Base-by-base conservation (phyloP, 2,797 vertebrate species). In the Sebastes oblongus region DNA sequence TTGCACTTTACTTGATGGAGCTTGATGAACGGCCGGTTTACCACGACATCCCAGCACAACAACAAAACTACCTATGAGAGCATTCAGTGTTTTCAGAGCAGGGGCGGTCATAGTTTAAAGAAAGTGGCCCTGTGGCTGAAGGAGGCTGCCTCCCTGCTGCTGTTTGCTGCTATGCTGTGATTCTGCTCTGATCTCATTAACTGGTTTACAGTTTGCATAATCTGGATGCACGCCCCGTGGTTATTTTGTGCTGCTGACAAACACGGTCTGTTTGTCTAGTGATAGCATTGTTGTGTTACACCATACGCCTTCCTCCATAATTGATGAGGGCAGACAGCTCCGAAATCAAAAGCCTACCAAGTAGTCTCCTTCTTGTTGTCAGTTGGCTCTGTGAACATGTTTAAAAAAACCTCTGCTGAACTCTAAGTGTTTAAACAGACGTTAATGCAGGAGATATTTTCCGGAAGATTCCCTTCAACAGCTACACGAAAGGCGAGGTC, bases 231-330 rank as follows among this genome's bases (percentile, higher is more conserved):
- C 39, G 39, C 13, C 69, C 65, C 1, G 0, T 59, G 69, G 82
- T 65, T 73, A 30, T 72, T 69, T 77, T 84, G 50, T 18, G 27
- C 32, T 39, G 72, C 56, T 75, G 55, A 72, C 56, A 79, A 67
- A 80, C 76, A 71, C 20, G 13, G 39, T 27, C 58, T 80, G 74
- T 64, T 54, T 42, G 27, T 74, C 60, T 30, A 50, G 61, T 20
- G 83, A 81, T 81, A 78, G 71, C 67, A 34, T 66, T 55, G 74
- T 54, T 54, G 56, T 76, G 56, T 72, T 75, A 72, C 20, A 80
- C 67, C 34, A 14, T 59, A 76, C 65, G 50, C 64, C 39, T 27
- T 62, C 56, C 32, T 83, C 68, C n/a, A 75, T 76, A 79, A 78
- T 56, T 84, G 30, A 71, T 84, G 27, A 71, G 65, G 64, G 39